Percentiles rank a stretch among this genome's conserved stretches.
Evolutionary conservation across 2,888 invertebrate genomes (phyloP).

Genomic region (Sarcophaga subvicina): DNA sequence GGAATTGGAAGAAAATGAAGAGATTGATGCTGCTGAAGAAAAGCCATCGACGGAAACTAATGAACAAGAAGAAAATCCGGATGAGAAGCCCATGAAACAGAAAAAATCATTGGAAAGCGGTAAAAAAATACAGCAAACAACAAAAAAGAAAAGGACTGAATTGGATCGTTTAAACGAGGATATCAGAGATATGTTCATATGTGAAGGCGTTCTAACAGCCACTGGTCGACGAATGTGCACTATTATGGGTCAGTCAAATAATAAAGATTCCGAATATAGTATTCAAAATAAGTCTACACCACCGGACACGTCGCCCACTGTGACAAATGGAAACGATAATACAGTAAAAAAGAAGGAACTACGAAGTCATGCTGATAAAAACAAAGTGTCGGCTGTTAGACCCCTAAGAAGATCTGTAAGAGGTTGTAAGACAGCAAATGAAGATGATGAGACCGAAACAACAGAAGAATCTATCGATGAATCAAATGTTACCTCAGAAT

Average conservation of each 20-base stretch:
- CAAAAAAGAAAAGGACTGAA: constrained; percentile 78
- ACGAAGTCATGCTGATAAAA: constrained; percentile 1
- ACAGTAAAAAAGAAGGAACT: constrained; percentile 14
- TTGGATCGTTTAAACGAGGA: constrained; percentile 86
- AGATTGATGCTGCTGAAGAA: background rate
- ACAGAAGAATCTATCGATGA: constrained; percentile 46
- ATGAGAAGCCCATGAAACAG: constrained; percentile 25
- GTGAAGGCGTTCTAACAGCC: constrained; percentile 84
- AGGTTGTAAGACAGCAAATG: constrained; percentile 32
- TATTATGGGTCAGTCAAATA: constrained; percentile 75
- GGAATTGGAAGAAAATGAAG: background rate
- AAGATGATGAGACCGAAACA: constrained; percentile 27
- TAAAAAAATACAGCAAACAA: background rate
- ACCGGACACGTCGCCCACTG: background rate
- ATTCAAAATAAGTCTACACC: constrained; percentile 13
- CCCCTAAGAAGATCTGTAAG: constrained; percentile 53
- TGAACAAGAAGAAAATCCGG: constrained; percentile 46
- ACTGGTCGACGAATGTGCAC: constrained; percentile 85
- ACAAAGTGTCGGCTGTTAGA: background rate
- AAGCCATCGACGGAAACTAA: background rate
- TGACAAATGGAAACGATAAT: constrained; percentile 20
- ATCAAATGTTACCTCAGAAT: constrained; percentile 9
- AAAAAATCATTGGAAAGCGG: background rate
- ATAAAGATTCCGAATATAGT: constrained; percentile 28
- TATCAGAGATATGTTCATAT: constrained; percentile 86